Base-by-base conservation (phyloP, 92 coral and sea anemone genomes). In the Porites divaricata region DNA sequence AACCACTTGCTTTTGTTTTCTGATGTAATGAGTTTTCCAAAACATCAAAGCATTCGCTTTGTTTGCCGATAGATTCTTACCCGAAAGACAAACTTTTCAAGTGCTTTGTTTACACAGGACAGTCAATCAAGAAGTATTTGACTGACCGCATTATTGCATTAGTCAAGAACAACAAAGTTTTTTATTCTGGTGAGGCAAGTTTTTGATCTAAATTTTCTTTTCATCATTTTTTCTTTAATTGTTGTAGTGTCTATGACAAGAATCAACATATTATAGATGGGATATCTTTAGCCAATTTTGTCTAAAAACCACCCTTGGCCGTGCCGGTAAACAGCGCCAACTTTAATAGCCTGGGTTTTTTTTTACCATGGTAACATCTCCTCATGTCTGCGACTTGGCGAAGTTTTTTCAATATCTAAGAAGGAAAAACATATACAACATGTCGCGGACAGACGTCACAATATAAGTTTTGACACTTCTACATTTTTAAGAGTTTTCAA, bases 71-170 rank as follows among this genome's bases (percentile, higher is more conserved):
- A 59, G 57, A 64, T 78, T 65, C 51, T 23, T 28, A 56, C 54
- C 67, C n/a, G 41, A 54, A n/a, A 13, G 28, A 54, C 70, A 80
- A 80, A 80, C 85, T 68, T 56, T 35, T 70, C 56, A 70, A 80
- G 85, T 19, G 85, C 26, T 57, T 80, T 80, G 85, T 80, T 80
- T 23, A 70, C 69, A 35, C 35, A 69, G 58, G 56, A 45, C 65
- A 41, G 58, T 80, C 35, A 80, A 68, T 69, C 84, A 67, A n/a
- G 45, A 13, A 21, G 77, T 51, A 50, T 73, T 12, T 9, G 48
- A 15, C 76, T 41, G 52, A 69, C 67, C 76, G 85, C 85, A 67
- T 80, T 58, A 69, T 76, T 53, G 58, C 58, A 53, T 53, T 69
- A 68, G 48, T 10, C 41, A 41, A 26, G 24, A 69, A 80, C 64